A percentile compares a stretch with the other conserved stretches of the same genome.
Conservation (phyloP, 2,797 vertebrate genomes). For the Alosa sapidissima region DNA sequence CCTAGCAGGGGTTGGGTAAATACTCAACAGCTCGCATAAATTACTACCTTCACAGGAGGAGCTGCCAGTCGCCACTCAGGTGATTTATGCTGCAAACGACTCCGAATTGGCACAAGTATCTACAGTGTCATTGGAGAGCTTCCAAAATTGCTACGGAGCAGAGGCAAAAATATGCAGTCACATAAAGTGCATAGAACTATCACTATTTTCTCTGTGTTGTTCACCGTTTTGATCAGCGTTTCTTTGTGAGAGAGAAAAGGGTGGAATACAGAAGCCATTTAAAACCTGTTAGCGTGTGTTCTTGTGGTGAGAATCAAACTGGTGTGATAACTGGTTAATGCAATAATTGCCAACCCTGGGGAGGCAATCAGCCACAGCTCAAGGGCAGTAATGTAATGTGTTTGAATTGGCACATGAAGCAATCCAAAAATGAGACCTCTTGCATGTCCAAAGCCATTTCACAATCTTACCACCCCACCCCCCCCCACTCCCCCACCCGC, state of each 20-base stretch:
- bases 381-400: conserved; percentile 61
- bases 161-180: too few species aligned
- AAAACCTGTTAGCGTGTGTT: not conserved
- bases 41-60: conserved; percentile 64
- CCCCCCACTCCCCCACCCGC: not conserved
- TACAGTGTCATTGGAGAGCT: conserved; percentile 50
- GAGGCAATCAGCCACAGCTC: conserved; percentile 23
- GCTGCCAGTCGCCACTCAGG: conserved; percentile 64
- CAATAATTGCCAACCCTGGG: not conserved
- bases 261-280: not conserved
- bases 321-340: conserved; percentile 29
- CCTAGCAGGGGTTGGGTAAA: conserved; percentile 55
- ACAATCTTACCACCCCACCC: not conserved
- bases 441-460: conserved; percentile 30
- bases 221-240: not conserved
- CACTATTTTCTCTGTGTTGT: not conserved
- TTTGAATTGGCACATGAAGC: conserved; percentile 68
- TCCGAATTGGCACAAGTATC: conserved; percentile 61
- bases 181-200: not conserved
- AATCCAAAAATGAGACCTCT: conserved; percentile 31
- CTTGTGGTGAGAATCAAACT: conserved; percentile 22
- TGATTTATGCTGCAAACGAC: conserved; percentile 57
- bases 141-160: not conserved
- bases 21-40: conserved; percentile 65
- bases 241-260: not conserved